Conservation (phyloP, 2,797 vertebrate species). For the Bufotes viridis region DNA sequence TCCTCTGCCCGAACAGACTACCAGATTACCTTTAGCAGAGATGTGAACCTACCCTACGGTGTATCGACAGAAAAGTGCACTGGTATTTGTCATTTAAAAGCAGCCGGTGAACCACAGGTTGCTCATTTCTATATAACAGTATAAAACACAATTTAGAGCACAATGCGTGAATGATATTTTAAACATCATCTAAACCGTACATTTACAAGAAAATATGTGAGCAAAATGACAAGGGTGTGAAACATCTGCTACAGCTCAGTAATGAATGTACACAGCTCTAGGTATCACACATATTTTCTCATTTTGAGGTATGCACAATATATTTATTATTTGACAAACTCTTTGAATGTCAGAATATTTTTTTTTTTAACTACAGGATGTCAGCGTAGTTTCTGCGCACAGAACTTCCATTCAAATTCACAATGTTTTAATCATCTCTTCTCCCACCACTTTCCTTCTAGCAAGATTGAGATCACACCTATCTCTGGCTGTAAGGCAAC, state of each 20-base stretch:
- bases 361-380: background rate
- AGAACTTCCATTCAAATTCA: background rate
- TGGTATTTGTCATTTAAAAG: background rate
- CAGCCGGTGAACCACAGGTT: background rate
- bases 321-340: constrained; percentile 6
- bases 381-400: background rate
- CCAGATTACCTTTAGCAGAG: too few relatives aligned
- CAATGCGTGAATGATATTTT: background rate
- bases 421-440: background rate
- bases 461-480: background rate
- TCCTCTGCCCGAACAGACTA: too few relatives aligned
- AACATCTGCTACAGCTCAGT: background rate
- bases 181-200: background rate
- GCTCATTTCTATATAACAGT: background rate
- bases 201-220: background rate
- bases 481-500: background rate
- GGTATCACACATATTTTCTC: background rate
- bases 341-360: background rate
- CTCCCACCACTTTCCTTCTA: background rate
- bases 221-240: background rate
- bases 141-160: background rate
- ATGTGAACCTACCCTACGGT: too few relatives aligned
- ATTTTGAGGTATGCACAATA: background rate
- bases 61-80: background rate
- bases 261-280: background rate